Conservation (phyloP, 2,797 vertebrate species). For the Pangasius mekongensis region DNA sequence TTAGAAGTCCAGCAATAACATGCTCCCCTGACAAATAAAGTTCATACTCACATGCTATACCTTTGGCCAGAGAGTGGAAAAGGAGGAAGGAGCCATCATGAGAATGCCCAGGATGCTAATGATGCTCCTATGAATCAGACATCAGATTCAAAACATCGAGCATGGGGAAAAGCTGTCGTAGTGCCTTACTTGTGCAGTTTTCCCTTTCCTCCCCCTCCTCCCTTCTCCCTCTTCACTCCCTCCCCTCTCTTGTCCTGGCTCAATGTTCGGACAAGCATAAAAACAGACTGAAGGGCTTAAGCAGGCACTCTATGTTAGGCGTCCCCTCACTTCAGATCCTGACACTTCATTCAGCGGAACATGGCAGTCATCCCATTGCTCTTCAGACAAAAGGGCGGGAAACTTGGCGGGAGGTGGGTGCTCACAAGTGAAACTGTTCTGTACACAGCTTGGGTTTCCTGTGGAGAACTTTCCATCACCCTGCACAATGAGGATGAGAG, state of each 20-base stretch:
- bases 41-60: slow-evolving; percentile 43
- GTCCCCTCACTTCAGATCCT: slow-evolving; percentile 28
- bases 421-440: slow-evolving; percentile 36
- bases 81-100: background rate
- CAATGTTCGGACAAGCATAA: slow-evolving; percentile 39
- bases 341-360: slow-evolving; percentile 34
- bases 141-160: slow-evolving; percentile 12
- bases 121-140: slow-evolving; percentile 19
- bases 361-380: slow-evolving; percentile 43
- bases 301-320: slow-evolving; percentile 33
- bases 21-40: slow-evolving; percentile 31
- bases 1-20: background rate
- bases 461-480: slow-evolving; percentile 44
- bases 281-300: slow-evolving; percentile 35
- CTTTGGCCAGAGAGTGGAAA: background rate
- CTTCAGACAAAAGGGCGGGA: slow-evolving; percentile 50
- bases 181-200: slow-evolving; percentile 27
- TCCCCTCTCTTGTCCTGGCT: slow-evolving; percentile 30
- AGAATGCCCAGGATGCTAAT: slow-evolving; percentile 10
- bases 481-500: slow-evolving; percentile 36
- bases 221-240: background rate
- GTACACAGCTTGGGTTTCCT: slow-evolving; percentile 44
- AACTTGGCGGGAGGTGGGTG: slow-evolving; percentile 41
- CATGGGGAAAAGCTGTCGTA: slow-evolving; percentile 18
- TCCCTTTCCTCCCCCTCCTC: background rate